Conservation (phyloP, 1,140 invertebrate species). For the Coptotermes formosanus region DNA sequence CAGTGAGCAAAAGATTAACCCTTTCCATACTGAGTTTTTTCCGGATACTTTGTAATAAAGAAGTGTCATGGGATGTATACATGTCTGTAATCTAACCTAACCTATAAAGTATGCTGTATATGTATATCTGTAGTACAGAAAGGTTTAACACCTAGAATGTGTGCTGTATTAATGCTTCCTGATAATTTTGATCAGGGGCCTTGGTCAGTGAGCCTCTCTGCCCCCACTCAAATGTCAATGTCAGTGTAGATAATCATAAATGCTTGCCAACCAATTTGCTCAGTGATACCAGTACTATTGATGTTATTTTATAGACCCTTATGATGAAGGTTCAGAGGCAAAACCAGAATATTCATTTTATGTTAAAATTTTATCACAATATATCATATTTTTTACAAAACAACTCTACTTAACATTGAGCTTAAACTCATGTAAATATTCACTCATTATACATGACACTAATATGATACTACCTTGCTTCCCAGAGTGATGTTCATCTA, state of each 20-base stretch:
- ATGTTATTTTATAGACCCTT: background rate
- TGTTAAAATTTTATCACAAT: background rate
- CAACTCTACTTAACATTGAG: background rate
- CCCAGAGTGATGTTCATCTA: background rate
- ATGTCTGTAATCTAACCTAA: too few relatives aligned
- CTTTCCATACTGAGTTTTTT: too few relatives aligned
- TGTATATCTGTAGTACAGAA: too few relatives aligned
- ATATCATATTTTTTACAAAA: background rate
- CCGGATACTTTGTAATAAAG: too few relatives aligned
- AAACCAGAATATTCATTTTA: background rate
- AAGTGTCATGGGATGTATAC: too few relatives aligned
- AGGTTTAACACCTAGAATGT: background rate
- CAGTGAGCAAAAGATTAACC: background rate
- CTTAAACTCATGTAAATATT: background rate
- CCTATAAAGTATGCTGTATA: too few relatives aligned
- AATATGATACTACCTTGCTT: background rate
- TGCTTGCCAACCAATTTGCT: slow-evolving; percentile 4
- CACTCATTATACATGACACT: background rate
- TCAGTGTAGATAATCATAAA: background rate
- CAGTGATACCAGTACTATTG: background rate
- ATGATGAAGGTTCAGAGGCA: background rate
- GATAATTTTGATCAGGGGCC: background rate
- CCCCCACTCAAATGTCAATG: background rate
- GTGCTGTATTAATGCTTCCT: background rate
- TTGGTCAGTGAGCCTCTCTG: background rate